Base-by-base conservation (phyloP, 1,140 invertebrate species). In the Drosophila micromelanica region DNA sequence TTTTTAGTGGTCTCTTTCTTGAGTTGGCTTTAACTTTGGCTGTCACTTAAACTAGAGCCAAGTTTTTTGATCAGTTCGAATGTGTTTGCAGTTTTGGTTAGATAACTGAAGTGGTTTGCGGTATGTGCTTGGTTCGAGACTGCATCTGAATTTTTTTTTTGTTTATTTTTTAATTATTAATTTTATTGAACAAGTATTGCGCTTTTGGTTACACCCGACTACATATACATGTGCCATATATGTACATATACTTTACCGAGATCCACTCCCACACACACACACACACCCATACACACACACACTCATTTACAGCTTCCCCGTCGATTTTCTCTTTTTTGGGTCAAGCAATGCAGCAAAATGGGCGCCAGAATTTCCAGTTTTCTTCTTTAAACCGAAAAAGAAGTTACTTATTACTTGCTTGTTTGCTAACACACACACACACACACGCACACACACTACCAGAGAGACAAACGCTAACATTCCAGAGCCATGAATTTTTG, bases 341-440 rank as follows among this genome's bases (percentile, higher is more conserved):
- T 87, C 76, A 81, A 55, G 48, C 8, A 35, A 46, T 65, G 45
- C 70, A 68, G 64, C 48, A 51, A 74, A 56, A 69, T 61, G 67
- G 67, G 48, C 42, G 49, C 59, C 61, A 86, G 82, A 87, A 87
- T 86, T 86, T 86, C 84, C 78, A 86, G 82, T 86, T 86, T 82
- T 73, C 72, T 57, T 73, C 42, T 65, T 45, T n/a, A 51, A 68
- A 49, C 40, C 48, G 27, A 67, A 62, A 72, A 62, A 60, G 49
- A 69, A 73, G 64, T 73, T 62, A 73, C 60, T 72, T 59, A 65
- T 65, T 72, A 43, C 59, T 55, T 59, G 35, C 49, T 63, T 63
- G 59, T 63, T 48, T 62, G 59, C 63, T 46, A 23, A 52, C 48
- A 64, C 46, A 61, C 62, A 61, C 60, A 56, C 57, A 56, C 52